These are phyloP conservation scores for Spodoptera littoralis DNA, from an alignment of 2,888 invertebrate genomes.

Conservation along the genomic window DNA sequence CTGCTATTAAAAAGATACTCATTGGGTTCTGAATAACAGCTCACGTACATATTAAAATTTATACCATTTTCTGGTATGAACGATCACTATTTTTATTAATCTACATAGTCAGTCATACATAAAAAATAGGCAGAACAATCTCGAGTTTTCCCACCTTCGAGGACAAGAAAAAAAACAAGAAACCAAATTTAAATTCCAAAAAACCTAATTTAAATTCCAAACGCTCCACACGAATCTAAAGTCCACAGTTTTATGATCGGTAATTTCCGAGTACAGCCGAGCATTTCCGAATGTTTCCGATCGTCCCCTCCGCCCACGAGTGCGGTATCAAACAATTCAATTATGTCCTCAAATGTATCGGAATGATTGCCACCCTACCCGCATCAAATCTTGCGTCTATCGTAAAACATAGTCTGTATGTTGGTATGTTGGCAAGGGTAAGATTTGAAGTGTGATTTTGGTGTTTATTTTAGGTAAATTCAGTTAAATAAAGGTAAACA, in stretches of 20 bases:
- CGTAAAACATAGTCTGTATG: neutral
- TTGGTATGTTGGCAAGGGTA: too few species aligned
- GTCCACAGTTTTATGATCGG: conserved; percentile 1
- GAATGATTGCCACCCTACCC: conserved; percentile 57
- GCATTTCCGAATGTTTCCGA: neutral
- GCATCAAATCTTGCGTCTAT: conserved; percentile 11
- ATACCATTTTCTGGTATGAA: too few species aligned
- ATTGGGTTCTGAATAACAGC: too few species aligned
- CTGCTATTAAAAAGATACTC: too few species aligned
- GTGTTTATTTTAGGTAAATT: too few species aligned
- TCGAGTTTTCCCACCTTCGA: too few species aligned
- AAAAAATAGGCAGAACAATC: too few species aligned
- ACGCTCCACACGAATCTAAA: conserved; percentile 3
- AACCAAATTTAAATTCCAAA: neutral
- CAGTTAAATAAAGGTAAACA: too few species aligned
- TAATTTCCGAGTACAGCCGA: conserved; percentile 28
- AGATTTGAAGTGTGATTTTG: too few species aligned
- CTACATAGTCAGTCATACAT: too few species aligned
- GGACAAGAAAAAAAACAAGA: neutral
- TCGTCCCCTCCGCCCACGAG: conserved; percentile 23
- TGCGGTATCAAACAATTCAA: conserved; percentile 55
- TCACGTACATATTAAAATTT: too few species aligned
- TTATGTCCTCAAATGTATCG: conserved; percentile 55
- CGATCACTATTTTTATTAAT: too few species aligned
- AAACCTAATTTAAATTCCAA: neutral